Percentiles rank a stretch among this genome's conserved stretches.
phyloP scores from a whole-genome alignment of 2,888 invertebrate genomes.

The Miltochrista miniata region DNA sequence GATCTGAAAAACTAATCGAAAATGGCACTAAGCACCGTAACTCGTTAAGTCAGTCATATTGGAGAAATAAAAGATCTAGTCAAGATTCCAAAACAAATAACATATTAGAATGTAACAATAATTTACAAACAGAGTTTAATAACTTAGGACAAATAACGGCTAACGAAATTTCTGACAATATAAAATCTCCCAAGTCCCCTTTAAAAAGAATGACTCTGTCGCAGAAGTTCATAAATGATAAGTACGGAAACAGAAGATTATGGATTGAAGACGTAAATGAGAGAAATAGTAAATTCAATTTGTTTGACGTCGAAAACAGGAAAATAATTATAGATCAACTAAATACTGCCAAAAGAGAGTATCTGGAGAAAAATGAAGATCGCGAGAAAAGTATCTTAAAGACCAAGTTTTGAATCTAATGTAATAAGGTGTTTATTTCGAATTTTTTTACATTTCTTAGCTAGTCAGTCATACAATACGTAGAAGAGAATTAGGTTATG shows the following conservation, averaged over 20 bases:
- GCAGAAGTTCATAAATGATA: conserved; percentile 81
- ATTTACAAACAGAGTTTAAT: conserved; percentile 77
- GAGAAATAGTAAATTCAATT: conserved; percentile 56
- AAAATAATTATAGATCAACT: conserved; percentile 70
- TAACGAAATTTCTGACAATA: conserved; percentile 57
- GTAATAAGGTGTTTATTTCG: conserved; percentile 20
- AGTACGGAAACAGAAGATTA: conserved; percentile 77
- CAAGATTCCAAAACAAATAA: conserved; percentile 71
- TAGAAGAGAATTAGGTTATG: conserved; percentile 59
- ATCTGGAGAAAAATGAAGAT: conserved; percentile 57
- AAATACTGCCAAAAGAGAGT: conserved; percentile 64
- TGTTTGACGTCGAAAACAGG: conserved; percentile 64
- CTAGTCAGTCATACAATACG: conserved; percentile 63
- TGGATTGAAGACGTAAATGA: conserved; percentile 73
- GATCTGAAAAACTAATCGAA: conserved; percentile 66
- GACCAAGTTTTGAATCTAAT: conserved; percentile 43
- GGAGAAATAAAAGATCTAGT: conserved; percentile 74
- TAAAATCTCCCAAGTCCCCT: conserved; percentile 67
- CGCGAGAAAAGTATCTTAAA: conserved; percentile 54
- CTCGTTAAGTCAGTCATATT: conserved; percentile 78
- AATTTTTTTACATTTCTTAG: conserved; percentile 38
- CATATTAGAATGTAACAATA: conserved; percentile 51
- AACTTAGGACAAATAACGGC: conserved; percentile 76
- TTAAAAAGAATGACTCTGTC: conserved; percentile 72
- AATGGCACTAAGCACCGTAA: conserved; percentile 68